These are phyloP conservation scores for Trichopoda pennipes DNA, from an alignment of 2,888 invertebrate genomes.

Conservation along the genomic window DNA sequence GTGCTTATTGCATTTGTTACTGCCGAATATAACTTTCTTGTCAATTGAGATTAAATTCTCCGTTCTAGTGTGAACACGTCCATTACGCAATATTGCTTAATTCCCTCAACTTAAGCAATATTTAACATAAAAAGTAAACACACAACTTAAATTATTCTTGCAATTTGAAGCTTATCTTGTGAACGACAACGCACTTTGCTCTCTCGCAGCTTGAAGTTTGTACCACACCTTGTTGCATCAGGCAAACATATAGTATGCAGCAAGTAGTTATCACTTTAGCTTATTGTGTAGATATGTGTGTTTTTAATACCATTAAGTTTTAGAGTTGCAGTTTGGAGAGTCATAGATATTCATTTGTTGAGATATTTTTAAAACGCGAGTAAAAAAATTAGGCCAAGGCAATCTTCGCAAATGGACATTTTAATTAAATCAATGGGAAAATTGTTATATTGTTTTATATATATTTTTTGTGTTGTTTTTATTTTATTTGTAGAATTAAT, in stretches of 20 bases:
- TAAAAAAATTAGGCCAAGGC: slow-evolving; percentile 69
- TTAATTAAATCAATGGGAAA: slow-evolving; percentile 69
- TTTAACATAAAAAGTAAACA: slow-evolving; percentile 4
- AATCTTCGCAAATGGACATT: slow-evolving; percentile 69
- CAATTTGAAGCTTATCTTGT: slow-evolving; percentile 46
- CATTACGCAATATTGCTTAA: slow-evolving; percentile 36
- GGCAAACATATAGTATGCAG: neutral
- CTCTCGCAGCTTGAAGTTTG: slow-evolving; percentile 61
- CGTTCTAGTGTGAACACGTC: slow-evolving; percentile 1
- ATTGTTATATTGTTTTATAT: slow-evolving; percentile 39
- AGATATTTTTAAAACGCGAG: slow-evolving; percentile 50
- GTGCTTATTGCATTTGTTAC: no score
- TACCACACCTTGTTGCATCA: slow-evolving; percentile 66
- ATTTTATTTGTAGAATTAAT: slow-evolving; percentile 9
- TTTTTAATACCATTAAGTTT: slow-evolving; percentile 19
- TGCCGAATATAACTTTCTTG: no score
- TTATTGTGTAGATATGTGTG: neutral
- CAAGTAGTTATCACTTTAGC: slow-evolving; percentile 1
- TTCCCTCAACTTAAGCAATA: slow-evolving; percentile 34
- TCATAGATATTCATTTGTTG: slow-evolving; percentile 26
- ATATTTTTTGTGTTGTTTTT: neutral
- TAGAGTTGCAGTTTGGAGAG: slow-evolving; percentile 43
- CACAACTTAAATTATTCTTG: slow-evolving; percentile 39
- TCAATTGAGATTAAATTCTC: neutral
- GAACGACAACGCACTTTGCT: slow-evolving; percentile 65